A percentile compares a stretch with the other conserved stretches of the same genome.
Conservation (phyloP, 2,797 vertebrate genomes). For the Botia almorhae region DNA sequence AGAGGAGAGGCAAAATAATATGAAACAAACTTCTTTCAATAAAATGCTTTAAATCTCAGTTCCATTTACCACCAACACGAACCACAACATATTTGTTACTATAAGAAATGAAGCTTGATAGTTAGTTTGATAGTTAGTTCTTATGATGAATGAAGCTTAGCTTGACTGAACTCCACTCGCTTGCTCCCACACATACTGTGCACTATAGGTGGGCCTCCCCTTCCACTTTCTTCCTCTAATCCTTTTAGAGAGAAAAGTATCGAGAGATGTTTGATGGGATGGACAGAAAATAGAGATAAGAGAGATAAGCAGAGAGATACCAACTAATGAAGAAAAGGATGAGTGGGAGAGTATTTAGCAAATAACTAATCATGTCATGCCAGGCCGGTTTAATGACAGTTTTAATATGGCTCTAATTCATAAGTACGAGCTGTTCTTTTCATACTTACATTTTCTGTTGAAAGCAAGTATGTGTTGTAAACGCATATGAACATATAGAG, state of each 20-base stretch:
- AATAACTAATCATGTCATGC: conserved; percentile 16
- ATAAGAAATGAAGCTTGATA: conserved; percentile 6
- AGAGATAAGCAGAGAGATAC: conserved; percentile 1
- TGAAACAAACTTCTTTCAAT: not conserved
- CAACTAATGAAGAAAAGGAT: conserved; percentile 24
- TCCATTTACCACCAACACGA: conserved; percentile 13
- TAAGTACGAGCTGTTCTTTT: not conserved
- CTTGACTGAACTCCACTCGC: conserved; percentile 21
- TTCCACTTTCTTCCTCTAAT: conserved; percentile 31
- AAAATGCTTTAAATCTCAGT: conserved; percentile 3
- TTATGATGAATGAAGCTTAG: conserved; percentile 14
- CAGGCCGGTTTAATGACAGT: not conserved
- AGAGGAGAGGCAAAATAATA: not conserved
- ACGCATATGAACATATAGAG: not conserved
- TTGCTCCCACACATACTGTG: conserved; percentile 8
- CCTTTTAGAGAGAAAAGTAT: conserved; percentile 18
- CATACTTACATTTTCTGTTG: not conserved
- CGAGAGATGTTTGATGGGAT: conserved; percentile 21
- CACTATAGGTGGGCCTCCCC: conserved; percentile 26
- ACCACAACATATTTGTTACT: not conserved
- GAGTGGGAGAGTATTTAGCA: conserved; percentile 12
- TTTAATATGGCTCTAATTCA: not conserved
- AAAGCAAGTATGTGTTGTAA: too few species aligned
- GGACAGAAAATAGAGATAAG: not conserved
- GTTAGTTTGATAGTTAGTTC: not conserved